A percentile compares a stretch with the other conserved stretches of the same genome.
Evolutionary conservation across 1,140 invertebrate genomes (phyloP).

Genomic region (Leptopilina clavipes): DNA sequence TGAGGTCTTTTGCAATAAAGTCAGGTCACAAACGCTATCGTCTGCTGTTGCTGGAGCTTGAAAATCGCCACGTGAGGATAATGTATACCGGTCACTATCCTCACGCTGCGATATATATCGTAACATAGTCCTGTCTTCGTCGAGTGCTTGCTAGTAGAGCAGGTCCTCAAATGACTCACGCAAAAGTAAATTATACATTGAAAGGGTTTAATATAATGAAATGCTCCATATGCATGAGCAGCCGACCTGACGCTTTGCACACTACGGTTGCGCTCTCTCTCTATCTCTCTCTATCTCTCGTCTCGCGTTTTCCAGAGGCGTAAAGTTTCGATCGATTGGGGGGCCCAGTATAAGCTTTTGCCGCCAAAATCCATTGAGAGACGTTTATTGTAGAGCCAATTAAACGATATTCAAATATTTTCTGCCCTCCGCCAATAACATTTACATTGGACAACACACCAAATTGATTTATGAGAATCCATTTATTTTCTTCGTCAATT

Average conservation of each 20-base stretch:
- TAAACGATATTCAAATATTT: conserved; percentile 34
- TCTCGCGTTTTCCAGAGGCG: conserved; percentile 65
- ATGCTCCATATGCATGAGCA: conserved; percentile 81
- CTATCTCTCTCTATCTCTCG: conserved; percentile 50
- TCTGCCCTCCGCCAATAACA: not conserved
- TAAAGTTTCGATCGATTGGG: conserved; percentile 52
- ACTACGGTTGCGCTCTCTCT: conserved; percentile 53
- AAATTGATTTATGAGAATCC: conserved; percentile 19
- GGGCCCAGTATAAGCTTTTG: conserved; percentile 29
- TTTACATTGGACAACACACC: conserved; percentile 22
- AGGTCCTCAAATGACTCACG: conserved; percentile 78
- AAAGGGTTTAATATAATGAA: conserved; percentile 82
- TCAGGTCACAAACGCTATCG: conserved; percentile 68
- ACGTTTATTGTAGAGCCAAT: conserved; percentile 32
- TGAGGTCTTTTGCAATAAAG: conserved; percentile 65
- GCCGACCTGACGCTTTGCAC: conserved; percentile 68
- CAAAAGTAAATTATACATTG: conserved; percentile 82
- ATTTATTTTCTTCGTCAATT: conserved; percentile 21
- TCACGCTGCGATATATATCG: conserved; percentile 57
- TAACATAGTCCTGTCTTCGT: conserved; percentile 55
- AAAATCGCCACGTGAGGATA: conserved; percentile 69
- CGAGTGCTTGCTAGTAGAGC: conserved; percentile 54
- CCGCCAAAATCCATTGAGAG: conserved; percentile 32
- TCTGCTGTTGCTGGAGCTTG: conserved; percentile 57
- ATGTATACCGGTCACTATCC: conserved; percentile 65